A percentile compares a stretch with the other conserved stretches of the same genome.
Conservation (phyloP, 2,113 vertebrate species). For the Osmerus eperlanus region DNA sequence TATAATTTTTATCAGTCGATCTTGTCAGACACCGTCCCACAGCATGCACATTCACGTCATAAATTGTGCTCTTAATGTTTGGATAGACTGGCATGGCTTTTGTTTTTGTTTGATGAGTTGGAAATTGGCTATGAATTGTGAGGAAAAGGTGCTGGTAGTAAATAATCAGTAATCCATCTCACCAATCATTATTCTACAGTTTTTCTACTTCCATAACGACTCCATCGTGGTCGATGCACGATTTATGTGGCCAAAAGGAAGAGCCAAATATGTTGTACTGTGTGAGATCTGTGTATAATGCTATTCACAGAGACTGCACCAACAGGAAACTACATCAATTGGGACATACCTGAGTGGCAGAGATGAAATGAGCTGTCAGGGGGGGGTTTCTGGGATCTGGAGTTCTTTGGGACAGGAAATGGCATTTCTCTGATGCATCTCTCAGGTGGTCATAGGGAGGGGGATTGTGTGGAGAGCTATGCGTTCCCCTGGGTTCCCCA, state of each 20-base stretch:
- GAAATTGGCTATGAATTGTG: too few species aligned
- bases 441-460: conserved; percentile 35
- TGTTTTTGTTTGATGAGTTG: too few species aligned
- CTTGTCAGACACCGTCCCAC: too few species aligned
- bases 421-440: conserved; percentile 31
- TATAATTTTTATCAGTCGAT: too few species aligned
- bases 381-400: background rate
- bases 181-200: too few species aligned
- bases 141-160: too few species aligned
- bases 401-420: conserved; percentile 24
- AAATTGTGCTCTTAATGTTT: too few species aligned
- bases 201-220: background rate
- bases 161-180: too few species aligned
- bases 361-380: background rate
- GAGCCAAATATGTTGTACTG: background rate
- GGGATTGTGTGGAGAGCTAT: conserved; percentile 16
- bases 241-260: background rate
- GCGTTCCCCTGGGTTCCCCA: conserved; percentile 25
- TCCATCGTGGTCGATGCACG: background rate
- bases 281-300: background rate
- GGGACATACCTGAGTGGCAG: background rate
- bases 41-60: too few species aligned
- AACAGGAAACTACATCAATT: background rate
- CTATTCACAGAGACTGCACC: conserved; percentile 4
- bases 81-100: too few species aligned